Percentiles rank a stretch among this genome's conserved stretches.
Evolutionary conservation across 2,888 invertebrate genomes (phyloP).

Genomic region (Tortrix viridana): DNA sequence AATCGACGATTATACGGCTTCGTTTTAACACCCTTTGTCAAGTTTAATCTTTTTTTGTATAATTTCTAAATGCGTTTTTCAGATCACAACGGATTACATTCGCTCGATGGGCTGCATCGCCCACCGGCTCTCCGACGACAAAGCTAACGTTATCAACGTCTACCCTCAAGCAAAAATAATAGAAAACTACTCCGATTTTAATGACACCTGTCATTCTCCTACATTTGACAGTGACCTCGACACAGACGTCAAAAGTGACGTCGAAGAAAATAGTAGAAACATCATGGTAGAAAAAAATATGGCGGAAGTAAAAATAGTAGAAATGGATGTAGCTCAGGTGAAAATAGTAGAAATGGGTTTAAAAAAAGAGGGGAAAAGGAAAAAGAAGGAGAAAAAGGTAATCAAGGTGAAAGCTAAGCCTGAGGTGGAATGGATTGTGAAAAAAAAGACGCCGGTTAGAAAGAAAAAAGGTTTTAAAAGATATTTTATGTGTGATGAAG

Average conservation of each 20-base stretch:
- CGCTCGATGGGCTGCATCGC: constrained; percentile 19
- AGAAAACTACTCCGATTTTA: constrained; percentile 10
- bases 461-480: constrained; percentile 33
- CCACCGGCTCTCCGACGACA: constrained; percentile 3
- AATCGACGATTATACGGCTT: too few relatives aligned
- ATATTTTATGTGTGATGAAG: constrained; percentile 35
- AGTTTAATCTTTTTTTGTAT: too few relatives aligned
- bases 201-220: constrained; percentile 16
- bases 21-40: too few relatives aligned
- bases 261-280: constrained; percentile 11
- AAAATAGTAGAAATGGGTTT: constrained; percentile 15
- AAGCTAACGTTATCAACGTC: constrained; percentile 3
- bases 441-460: constrained; percentile 27
- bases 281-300: constrained; percentile 1
- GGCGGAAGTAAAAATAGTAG: constrained; percentile 20
- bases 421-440: constrained; percentile 31
- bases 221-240: constrained; percentile 14
- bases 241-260: constrained; percentile 25
- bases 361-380: constrained; percentile 14
- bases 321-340: neutral
- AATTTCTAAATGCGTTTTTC: neutral
- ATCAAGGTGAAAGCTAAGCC: constrained; percentile 29
- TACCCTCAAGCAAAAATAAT: constrained; percentile 1
- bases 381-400: constrained; percentile 25
- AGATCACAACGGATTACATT: constrained; percentile 23